Percentiles rank a stretch among this genome's conserved stretches.
Evolutionary conservation across 2,113 vertebrate genomes (phyloP).

Genomic region (Thamnophis sirtalis): DNA sequence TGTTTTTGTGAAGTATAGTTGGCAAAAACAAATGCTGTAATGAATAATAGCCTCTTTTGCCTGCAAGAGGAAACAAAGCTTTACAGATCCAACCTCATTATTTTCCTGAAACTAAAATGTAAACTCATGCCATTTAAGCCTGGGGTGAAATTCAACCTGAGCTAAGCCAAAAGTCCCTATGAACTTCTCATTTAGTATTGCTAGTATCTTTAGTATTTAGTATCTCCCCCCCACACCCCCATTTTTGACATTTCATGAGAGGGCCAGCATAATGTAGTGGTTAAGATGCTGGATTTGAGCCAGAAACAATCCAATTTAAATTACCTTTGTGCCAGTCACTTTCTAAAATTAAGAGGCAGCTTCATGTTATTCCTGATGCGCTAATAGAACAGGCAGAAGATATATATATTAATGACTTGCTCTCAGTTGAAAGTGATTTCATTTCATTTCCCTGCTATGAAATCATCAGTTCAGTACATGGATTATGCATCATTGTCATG

Average conservation of each 20-base stretch:
- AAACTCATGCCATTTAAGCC: not conserved
- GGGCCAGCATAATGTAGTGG: not conserved
- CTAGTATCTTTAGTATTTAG: no score
- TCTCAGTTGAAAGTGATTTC: not conserved
- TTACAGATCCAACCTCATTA: constrained; percentile 30
- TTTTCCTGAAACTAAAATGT: not conserved
- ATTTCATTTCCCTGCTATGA: not conserved
- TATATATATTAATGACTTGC: not conserved
- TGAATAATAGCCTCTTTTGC: constrained; percentile 39
- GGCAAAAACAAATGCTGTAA: constrained; percentile 48
- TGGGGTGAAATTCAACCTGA: not conserved
- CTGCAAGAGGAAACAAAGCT: constrained; percentile 33
- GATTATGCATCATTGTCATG: not conserved
- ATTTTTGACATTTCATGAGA: not conserved
- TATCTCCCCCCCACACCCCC: no score
- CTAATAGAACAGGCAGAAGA: not conserved
- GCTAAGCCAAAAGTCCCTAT: not conserved
- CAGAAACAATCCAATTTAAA: not conserved
- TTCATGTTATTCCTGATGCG: not conserved
- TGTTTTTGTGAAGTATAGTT: constrained; percentile 52
- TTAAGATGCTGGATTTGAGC: not conserved
- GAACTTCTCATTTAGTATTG: not conserved
- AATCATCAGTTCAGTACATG: not conserved
- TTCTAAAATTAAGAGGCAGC: not conserved
- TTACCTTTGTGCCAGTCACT: not conserved